Evolutionary conservation across 1,140 invertebrate genomes (phyloP), one percentile per base, ranked within the genome.

Genomic region (Drosophila nebulosa): DNA sequence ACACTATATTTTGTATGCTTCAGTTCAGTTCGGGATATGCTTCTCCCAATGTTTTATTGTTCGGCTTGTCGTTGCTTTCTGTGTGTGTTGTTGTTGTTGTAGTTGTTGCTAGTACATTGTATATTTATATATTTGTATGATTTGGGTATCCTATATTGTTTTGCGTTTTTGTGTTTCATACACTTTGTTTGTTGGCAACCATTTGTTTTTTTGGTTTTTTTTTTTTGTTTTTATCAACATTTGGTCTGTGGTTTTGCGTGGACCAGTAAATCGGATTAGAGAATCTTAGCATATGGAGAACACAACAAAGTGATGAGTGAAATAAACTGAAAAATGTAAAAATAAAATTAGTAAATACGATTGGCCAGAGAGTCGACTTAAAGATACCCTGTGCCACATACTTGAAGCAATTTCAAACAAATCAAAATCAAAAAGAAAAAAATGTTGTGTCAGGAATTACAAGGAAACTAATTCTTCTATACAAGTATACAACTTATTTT

Each of bases 161-260:
- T 16, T 32, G 26, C 32, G n/a, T n/a, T 73, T 35, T 60, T 66
- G 51, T 52, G 58, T 63, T 55, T 69, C 56, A 58, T 75, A 3
- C 10, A 32, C 12, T 32, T 32, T 12, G 30, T 71, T 75, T 68
- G 53, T 9, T 39, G 62, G 69, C 73, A 69, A 51, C 60, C 50
- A 74, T 79, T n/a, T n/a, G n/a, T n/a, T n/a, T n/a, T n/a, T n/a
- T n/a, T n/a, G n/a, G n/a, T n/a, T n/a, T n/a, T n/a, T n/a, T n/a
- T n/a, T n/a, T n/a, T n/a, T n/a, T 85, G 80, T 85, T 85, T 78
- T 53, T 50, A 35, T 7, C 30, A 53, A 63, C 61, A 51, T 61
- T 24, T 61, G 52, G 69, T 46, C 55, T 51, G 36, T 63, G 57
- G 56, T 30, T 55, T 62, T 62, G 56, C 68, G 61, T 24, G 16